A percentile compares a stretch with the other conserved stretches of the same genome.
Conservation (phyloP, 2,797 vertebrate species). For the Neoniphon sammara region DNA sequence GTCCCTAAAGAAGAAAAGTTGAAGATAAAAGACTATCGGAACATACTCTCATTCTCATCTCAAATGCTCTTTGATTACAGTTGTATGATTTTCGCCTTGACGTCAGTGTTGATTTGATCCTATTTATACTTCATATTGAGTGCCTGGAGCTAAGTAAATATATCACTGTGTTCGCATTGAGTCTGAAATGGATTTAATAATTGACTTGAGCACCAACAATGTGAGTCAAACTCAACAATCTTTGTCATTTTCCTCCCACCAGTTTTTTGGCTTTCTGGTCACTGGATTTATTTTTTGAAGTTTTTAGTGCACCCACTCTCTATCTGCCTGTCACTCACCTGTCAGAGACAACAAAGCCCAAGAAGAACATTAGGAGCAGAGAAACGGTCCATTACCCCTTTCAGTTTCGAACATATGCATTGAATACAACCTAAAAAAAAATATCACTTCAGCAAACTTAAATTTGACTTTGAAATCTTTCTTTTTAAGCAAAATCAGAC, state of each 20-base stretch:
- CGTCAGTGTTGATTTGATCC: conserved; percentile 1
- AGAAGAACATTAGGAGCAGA: conserved; percentile 1
- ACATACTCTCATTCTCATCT: conserved; percentile 27
- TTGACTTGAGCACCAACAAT: conserved; percentile 35
- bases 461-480: conserved; percentile 16
- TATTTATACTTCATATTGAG: conserved; percentile 13
- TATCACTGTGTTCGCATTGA: not conserved
- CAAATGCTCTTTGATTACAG: conserved; percentile 28
- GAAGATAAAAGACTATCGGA: not conserved
- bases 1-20: conserved; percentile 16
- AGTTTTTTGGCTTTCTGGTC: not conserved
- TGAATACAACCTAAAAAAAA: conserved; percentile 29
- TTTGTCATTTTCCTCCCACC: conserved; percentile 2
- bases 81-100: conserved; percentile 6
- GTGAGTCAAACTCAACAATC: conserved; percentile 25
- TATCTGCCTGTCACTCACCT: conserved; percentile 38
- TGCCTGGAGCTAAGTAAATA: not conserved
- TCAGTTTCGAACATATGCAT: conserved; percentile 18
- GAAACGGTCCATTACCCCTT: not conserved
- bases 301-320: conserved; percentile 6
- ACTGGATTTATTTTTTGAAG: conserved; percentile 17
- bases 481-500: conserved; percentile 16
- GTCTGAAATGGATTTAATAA: conserved; percentile 23
- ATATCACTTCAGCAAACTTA: conserved; percentile 22
- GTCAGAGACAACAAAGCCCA: conserved; percentile 34